Conservation (phyloP, 2,888 invertebrate genomes). For the Stratiomys singularior region DNA sequence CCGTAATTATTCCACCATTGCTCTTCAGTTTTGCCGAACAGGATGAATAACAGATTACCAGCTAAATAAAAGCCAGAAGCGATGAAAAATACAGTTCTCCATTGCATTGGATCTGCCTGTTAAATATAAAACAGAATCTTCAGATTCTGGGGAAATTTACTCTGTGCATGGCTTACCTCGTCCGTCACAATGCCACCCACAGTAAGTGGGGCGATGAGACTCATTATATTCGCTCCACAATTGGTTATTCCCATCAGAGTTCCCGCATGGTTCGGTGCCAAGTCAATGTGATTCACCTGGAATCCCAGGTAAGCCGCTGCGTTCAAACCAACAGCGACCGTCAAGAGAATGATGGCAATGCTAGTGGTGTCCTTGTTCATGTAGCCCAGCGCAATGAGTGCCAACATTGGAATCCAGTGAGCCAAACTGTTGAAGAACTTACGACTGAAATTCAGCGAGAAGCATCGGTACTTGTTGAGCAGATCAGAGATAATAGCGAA, state of each 20-base stretch:
- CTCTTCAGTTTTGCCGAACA: constrained; percentile 71
- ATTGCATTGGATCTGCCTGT: constrained; percentile 73
- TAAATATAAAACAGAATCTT: constrained; percentile 54
- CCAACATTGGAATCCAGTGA: constrained; percentile 75
- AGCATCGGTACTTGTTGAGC: constrained; percentile 59
- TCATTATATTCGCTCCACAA: constrained; percentile 80
- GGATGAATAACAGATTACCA: constrained; percentile 73
- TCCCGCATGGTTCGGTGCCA: constrained; percentile 86
- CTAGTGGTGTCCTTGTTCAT: constrained; percentile 61
- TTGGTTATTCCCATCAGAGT: constrained; percentile 88
- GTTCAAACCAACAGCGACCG: constrained; percentile 79
- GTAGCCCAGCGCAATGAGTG: constrained; percentile 73
- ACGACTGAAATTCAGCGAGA: constrained; percentile 62
- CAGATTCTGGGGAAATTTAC: not conserved
- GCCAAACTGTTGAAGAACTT: constrained; percentile 71
- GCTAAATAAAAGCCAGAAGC: constrained; percentile 76
- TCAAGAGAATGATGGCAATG: constrained; percentile 73
- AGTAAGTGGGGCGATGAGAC: constrained; percentile 80
- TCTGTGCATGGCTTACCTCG: constrained; percentile 67
- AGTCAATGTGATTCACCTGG: constrained; percentile 85
- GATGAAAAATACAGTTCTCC: constrained; percentile 80
- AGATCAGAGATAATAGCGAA: constrained; percentile 75
- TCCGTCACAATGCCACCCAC: constrained; percentile 77
- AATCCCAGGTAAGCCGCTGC: constrained; percentile 81
- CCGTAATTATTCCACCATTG: constrained; percentile 72